A percentile compares a stretch with the other conserved stretches of the same genome.
These are phyloP conservation scores for Aphelinus atriplicis DNA, from an alignment of 1,140 invertebrate species.

Conservation along the genomic window DNA sequence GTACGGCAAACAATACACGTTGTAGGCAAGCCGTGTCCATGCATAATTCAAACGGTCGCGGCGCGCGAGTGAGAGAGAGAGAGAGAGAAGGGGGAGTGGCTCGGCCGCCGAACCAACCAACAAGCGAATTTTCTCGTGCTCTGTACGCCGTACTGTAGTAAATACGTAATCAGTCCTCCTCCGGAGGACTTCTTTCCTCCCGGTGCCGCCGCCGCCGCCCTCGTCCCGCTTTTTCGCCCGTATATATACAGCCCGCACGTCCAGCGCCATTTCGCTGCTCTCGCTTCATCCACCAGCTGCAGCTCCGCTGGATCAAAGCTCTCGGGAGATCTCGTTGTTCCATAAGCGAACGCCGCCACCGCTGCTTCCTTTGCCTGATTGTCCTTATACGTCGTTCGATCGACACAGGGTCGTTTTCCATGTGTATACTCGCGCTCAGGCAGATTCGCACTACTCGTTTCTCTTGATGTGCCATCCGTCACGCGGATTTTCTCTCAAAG, in stretches of 20 bases:
- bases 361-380: no score
- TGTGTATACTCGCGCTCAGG: no score
- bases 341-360: no score
- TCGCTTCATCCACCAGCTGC: no score
- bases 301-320: no score
- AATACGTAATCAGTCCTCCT: slow-evolving; percentile 65
- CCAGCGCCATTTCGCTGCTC: not conserved
- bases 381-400: no score
- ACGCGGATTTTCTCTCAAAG: no score
- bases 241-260: not conserved
- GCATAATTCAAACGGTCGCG: slow-evolving; percentile 67
- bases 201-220: not conserved
- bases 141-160: slow-evolving; percentile 51
- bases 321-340: no score
- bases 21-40: slow-evolving; percentile 66
- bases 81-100: no score
- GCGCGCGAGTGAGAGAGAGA: not conserved
- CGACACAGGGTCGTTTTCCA: no score
- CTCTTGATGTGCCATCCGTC: no score
- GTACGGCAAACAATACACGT: slow-evolving; percentile 64
- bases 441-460: no score
- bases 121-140: slow-evolving; percentile 62
- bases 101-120: slow-evolving; percentile 50
- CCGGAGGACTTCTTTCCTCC: not conserved
- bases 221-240: not conserved